phyloP scores from a whole-genome alignment of 2,113 vertebrate species.

The Paramisgurnus dabryanus region DNA sequence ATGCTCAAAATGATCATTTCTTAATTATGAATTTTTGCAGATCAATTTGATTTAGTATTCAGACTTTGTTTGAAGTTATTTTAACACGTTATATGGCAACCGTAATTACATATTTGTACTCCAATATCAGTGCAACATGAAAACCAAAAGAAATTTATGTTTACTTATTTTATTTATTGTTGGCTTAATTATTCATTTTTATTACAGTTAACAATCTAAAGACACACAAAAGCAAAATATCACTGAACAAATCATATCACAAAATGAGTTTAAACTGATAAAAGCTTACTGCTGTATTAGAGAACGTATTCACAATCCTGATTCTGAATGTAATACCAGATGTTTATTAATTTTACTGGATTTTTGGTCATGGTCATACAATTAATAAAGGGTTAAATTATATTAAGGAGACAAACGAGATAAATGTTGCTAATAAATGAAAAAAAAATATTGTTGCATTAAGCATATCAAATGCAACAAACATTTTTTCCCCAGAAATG shows the following conservation, averaged over 20 bases:
- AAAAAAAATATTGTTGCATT: neutral
- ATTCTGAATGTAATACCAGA: too few species aligned
- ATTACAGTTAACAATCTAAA: neutral
- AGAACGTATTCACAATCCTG: neutral
- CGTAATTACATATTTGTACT: neutral
- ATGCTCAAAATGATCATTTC: too few species aligned
- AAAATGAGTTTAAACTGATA: neutral
- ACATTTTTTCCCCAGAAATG: neutral
- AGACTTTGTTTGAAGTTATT: too few species aligned
- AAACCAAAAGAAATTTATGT: too few species aligned
- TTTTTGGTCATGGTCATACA: neutral
- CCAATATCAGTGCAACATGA: neutral
- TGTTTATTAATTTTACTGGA: neutral
- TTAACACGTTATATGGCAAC: neutral
- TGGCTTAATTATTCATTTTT: neutral
- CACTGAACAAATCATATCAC: neutral
- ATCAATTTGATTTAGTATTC: too few species aligned
- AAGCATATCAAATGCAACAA: neutral
- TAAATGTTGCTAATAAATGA: neutral
- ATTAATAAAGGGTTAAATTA: neutral
- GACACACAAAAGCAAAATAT: neutral
- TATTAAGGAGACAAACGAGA: neutral
- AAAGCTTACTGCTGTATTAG: neutral
- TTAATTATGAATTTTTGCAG: neutral
- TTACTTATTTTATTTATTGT: neutral